Percentiles rank a stretch among this genome's conserved stretches.
These are phyloP conservation scores for Notarius lentiginosus DNA, from an alignment of 2,113 vertebrate genomes.

Conservation along the genomic window DNA sequence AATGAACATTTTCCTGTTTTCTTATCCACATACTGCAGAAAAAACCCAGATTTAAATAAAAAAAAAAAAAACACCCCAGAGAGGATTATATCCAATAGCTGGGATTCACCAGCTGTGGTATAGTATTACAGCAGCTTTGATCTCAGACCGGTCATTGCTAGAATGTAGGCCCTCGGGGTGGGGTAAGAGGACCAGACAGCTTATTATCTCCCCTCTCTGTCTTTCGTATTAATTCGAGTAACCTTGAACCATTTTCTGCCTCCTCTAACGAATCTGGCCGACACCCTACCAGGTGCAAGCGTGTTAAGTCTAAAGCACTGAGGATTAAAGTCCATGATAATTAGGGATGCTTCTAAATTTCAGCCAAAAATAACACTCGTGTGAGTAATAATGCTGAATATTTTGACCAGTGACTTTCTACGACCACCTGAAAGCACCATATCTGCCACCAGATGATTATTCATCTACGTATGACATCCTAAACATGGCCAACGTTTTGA, in stretches of 20 bases:
- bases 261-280: constrained; percentile 40
- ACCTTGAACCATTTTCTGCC: constrained; percentile 67
- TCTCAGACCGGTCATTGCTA: background rate
- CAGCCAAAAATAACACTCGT: background rate
- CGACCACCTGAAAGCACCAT: background rate
- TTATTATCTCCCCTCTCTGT: constrained; percentile 28
- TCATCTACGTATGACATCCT: background rate
- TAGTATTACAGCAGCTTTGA: constrained; percentile 12
- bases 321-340: constrained; percentile 2
- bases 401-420: background rate
- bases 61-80: background rate
- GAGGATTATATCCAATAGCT: background rate
- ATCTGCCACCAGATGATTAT: background rate
- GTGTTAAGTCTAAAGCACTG: background rate
- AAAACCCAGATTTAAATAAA: no score
- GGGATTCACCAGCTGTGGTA: background rate
- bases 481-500: background rate
- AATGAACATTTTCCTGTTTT: background rate
- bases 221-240: constrained; percentile 45
- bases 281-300: constrained; percentile 10
- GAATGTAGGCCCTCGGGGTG: constrained; percentile 5
- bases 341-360: background rate
- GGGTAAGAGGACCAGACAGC: constrained; percentile 26
- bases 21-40: background rate
- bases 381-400: background rate